Conservation (phyloP, 64 coral and sea anemone species). For the Astreopora myriophthalma region DNA sequence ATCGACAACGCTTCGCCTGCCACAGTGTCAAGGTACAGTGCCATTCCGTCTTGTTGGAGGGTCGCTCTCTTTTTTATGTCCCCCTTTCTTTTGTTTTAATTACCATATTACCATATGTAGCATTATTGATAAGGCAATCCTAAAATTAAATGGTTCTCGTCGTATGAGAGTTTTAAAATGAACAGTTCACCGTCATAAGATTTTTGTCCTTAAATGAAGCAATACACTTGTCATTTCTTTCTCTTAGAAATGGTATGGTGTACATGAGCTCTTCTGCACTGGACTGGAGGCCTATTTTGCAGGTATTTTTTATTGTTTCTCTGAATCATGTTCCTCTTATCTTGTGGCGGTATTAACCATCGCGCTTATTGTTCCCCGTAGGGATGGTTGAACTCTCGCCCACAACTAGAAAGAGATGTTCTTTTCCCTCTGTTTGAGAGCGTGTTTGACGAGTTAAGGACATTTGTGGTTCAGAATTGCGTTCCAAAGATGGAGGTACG, state of each 20-base stretch:
- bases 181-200: too few species aligned
- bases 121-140: too few species aligned
- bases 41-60: background rate
- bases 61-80: too few species aligned
- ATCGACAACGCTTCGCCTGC: slow-evolving; percentile 96
- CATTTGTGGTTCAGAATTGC: slow-evolving; percentile 73
- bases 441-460: slow-evolving; percentile 79
- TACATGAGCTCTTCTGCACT: slow-evolving; percentile 97
- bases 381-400: slow-evolving; percentile 95
- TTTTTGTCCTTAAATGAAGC: too few species aligned
- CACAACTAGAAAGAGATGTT: slow-evolving; percentile 72
- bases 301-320: slow-evolving; percentile 25
- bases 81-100: too few species aligned
- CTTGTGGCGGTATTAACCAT: background rate
- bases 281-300: slow-evolving; percentile 89
- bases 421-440: slow-evolving; percentile 89
- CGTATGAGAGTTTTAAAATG: too few species aligned
- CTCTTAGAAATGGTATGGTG: slow-evolving; percentile 93
- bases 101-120: too few species aligned
- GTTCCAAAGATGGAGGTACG: slow-evolving; percentile 89
- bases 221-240: too few species aligned
- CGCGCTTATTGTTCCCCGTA: background rate
- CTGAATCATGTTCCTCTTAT: background rate
- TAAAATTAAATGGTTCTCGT: too few species aligned
- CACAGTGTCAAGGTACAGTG: slow-evolving; percentile 84